phyloP scores from a whole-genome alignment of 2,888 invertebrate species.

The Leucophenga montana region DNA sequence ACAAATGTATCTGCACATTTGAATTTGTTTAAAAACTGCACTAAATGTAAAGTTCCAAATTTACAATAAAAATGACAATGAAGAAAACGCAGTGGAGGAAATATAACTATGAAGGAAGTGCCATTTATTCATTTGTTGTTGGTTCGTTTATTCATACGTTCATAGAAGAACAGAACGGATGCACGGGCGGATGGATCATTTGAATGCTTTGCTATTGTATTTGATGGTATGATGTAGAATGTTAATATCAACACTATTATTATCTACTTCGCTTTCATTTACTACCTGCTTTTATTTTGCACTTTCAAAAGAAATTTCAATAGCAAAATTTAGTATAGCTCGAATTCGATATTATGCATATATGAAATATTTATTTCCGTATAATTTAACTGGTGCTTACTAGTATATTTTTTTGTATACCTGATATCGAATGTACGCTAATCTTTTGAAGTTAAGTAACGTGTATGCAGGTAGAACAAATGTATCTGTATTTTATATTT shows the following conservation, averaged over 20 bases:
- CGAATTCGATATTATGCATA: background rate
- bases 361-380: too few relatives aligned
- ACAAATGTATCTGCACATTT: slow-evolving; percentile 41
- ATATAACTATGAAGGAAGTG: background rate
- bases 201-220: slow-evolving; percentile 45
- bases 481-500: too few relatives aligned
- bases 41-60: slow-evolving; percentile 63
- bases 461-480: too few relatives aligned
- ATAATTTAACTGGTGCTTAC: too few relatives aligned
- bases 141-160: slow-evolving; percentile 55
- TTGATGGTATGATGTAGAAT: background rate
- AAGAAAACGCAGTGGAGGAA: slow-evolving; percentile 33
- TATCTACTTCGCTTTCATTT: slow-evolving; percentile 47
- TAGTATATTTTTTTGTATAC: too few relatives aligned
- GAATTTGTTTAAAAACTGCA: slow-evolving; percentile 49
- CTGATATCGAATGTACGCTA: too few relatives aligned
- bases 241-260: background rate
- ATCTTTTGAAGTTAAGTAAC: too few relatives aligned
- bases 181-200: slow-evolving; percentile 66
- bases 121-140: slow-evolving; percentile 29
- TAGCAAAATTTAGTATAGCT: background rate
- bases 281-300: slow-evolving; percentile 41
- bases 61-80: slow-evolving; percentile 24
- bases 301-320: slow-evolving; percentile 35
- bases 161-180: slow-evolving; percentile 54